These are phyloP conservation scores for Ceratitis capitata DNA, from an alignment of 1,140 invertebrate genomes.

Conservation along the genomic window DNA sequence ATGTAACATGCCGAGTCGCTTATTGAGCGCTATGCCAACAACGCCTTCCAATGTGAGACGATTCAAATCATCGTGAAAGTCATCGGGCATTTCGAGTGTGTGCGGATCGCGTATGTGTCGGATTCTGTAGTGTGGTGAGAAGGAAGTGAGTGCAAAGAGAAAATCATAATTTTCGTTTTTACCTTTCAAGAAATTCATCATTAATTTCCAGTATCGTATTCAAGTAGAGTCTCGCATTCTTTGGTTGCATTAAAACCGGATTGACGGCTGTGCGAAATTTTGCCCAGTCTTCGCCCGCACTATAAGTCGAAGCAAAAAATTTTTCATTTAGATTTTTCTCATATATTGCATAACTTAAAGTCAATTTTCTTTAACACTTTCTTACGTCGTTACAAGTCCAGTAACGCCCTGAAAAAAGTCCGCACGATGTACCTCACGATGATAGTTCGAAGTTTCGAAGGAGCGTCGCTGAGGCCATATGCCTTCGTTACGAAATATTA, in stretches of 20 bases:
- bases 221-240: slow-evolving; percentile 55
- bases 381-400: slow-evolving; percentile 55
- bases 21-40: slow-evolving; percentile 74
- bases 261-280: slow-evolving; percentile 57
- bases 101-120: slow-evolving; percentile 67
- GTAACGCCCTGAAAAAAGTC: slow-evolving; percentile 54
- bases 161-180: not conserved
- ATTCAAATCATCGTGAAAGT: slow-evolving; percentile 74
- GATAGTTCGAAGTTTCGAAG: slow-evolving; percentile 53
- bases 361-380: too few relatives aligned
- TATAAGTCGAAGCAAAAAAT: slow-evolving; percentile 9
- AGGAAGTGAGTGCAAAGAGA: not conserved
- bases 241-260: slow-evolving; percentile 57
- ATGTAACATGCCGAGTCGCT: slow-evolving; percentile 69
- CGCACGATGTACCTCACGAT: slow-evolving; percentile 48
- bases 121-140: too few relatives aligned
- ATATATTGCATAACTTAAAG: not conserved
- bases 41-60: slow-evolving; percentile 79
- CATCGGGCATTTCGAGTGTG: slow-evolving; percentile 69
- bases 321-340: not conserved
- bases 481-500: slow-evolving; percentile 56
- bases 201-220: slow-evolving; percentile 54
- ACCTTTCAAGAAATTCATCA: slow-evolving; percentile 66
- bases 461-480: slow-evolving; percentile 54
- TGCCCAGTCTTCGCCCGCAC: slow-evolving; percentile 53